These are phyloP conservation scores for Junonia oenone DNA, from an alignment of 2,888 invertebrate genomes.

Conservation along the genomic window DNA sequence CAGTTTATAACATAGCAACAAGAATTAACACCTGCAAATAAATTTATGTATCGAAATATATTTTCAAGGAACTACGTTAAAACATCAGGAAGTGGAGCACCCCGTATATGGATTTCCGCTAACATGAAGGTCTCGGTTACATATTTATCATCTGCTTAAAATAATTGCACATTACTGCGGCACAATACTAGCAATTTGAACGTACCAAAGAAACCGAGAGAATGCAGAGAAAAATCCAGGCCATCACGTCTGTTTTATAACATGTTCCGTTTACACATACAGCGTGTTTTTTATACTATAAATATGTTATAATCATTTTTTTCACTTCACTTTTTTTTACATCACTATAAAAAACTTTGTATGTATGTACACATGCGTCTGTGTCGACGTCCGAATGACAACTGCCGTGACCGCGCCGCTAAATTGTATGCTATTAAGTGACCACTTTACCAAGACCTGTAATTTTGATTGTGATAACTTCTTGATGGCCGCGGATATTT, in stretches of 20 bases:
- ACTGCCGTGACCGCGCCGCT: constrained; percentile 19
- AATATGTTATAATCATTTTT: constrained; percentile 6
- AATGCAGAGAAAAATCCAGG: constrained; percentile 45
- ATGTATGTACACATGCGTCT: constrained; percentile 18
- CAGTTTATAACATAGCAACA: neutral
- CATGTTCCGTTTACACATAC: constrained; percentile 16
- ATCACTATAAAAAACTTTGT: neutral
- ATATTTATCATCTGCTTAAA: neutral
- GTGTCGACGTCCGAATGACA: constrained; percentile 17
- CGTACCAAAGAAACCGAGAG: constrained; percentile 49
- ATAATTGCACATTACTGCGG: neutral
- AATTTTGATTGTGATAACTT: constrained; percentile 17
- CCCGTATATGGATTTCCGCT: constrained; percentile 12
- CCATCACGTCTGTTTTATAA: constrained; percentile 38
- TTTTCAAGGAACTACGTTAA: neutral
- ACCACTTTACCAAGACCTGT: constrained; percentile 10
- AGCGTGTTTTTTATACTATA: constrained; percentile 4
- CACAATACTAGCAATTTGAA: neutral
- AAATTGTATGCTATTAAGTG: constrained; percentile 21
- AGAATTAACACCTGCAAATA: neutral
- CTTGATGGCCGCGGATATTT: neutral
- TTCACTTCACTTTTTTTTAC: constrained; percentile 9
- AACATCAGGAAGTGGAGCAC: neutral
- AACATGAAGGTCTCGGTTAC: neutral
- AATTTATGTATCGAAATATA: neutral